Base-by-base conservation (phyloP, 92 coral and sea anemone genomes). In the Epizoanthus stellaris region DNA sequence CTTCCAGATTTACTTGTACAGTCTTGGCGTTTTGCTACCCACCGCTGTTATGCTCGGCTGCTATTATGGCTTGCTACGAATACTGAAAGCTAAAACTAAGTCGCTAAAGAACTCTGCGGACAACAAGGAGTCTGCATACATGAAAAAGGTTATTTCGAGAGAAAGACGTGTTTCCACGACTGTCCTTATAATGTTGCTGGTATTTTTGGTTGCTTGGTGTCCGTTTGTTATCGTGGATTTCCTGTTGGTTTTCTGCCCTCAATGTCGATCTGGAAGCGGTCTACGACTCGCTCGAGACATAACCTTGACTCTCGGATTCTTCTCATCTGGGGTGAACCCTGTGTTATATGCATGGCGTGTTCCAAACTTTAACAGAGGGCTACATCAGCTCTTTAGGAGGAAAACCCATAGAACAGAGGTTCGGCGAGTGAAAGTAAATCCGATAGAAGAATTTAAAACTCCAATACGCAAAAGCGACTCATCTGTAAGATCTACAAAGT, bases 291-390 rank as follows among this genome's bases (percentile, higher is more conserved):
- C 89, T 0, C 82, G 98, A 54, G 98, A 94, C 30, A 60, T 92
- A 14, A 91, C 98, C 3, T 21, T 94, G 23, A 90, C 94, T 0
- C 67, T 94, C 2, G 98, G 98, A 3, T 94, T 94, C 64, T 89
- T 92, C 43, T 94, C 98, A 42, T 94, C 98, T 0, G 98, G 98
- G 19, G 87, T 91, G 15, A 94, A 94, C 19, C 98, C 98, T 0
- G 82, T 90, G 0, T 73, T 94, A 6, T 94, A 94, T 58, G 98
- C 98, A 0, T 94, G 98, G 98, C 82, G 98, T 4, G 92, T 94
- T 12, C 95, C 95, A 5, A 89, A 85, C 64, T 94, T 94, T 54
- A 86, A 89, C 36, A 80, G 80, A 19, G 98, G 92, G 4, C 54
- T 92, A 14, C 59, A 82, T 39, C 85, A 85, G 34, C 63, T 94